Evolutionary conservation across 2,888 invertebrate genomes (phyloP).

Genomic region (Aspidiotus destructor): DNA sequence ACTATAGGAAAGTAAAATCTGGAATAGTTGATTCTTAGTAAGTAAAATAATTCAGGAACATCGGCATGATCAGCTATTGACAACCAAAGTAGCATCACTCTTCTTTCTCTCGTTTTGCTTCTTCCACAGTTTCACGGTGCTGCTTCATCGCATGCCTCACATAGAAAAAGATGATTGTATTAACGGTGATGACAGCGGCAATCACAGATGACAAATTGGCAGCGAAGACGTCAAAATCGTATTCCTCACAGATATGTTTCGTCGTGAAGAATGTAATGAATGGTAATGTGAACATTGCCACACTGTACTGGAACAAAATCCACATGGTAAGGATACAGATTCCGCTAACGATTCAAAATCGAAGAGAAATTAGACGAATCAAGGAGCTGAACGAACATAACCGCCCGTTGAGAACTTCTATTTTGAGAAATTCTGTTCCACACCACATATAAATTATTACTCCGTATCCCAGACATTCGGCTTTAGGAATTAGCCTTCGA

Average conservation of each 20-base stretch:
- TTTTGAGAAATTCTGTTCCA: too few species aligned
- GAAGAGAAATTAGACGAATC: too few species aligned
- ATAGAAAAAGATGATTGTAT: slow-evolving; percentile 4
- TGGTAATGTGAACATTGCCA: neutral
- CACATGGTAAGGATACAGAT: neutral
- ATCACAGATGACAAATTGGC: neutral
- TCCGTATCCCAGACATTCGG: too few species aligned
- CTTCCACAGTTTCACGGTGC: neutral
- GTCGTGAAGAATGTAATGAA: neutral
- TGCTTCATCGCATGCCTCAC: neutral
- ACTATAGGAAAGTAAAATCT: too few species aligned
- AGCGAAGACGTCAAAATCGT: neutral
- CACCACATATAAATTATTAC: too few species aligned
- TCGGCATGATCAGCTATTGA: too few species aligned
- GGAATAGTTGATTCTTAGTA: too few species aligned
- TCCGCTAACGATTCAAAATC: neutral
- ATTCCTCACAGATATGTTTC: neutral
- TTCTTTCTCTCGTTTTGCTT: neutral
- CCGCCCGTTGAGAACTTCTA: too few species aligned
- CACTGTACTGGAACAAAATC: neutral
- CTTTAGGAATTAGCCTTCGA: too few species aligned
- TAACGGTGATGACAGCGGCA: neutral
- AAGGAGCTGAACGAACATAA: too few species aligned
- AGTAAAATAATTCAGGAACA: too few species aligned
- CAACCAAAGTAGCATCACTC: neutral